Evolutionary conservation across 2,888 invertebrate species (phyloP), one percentile per base, ranked within the genome.

Genomic region (Dorcus parallelipipedus): DNA sequence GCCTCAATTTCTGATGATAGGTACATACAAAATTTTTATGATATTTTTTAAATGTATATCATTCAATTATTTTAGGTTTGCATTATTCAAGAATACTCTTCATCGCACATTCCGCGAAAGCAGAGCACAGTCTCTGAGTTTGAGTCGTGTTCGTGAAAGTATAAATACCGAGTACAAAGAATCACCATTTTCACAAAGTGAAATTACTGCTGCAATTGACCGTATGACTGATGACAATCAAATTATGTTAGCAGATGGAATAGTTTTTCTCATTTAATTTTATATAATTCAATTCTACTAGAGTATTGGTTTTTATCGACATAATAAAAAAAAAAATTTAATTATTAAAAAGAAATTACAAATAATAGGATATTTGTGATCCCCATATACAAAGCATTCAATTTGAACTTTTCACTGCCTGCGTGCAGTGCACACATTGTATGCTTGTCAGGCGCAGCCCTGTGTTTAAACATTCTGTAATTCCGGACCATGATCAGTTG

Each of bases 141-240:
- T 94, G 38, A 74, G 80, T 0, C 84, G 84, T 54, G 83, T 96
- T 52, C 82, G 82, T 7, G 80, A 84, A 8, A 84, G 84, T 72
- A 78, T 95, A 33, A 88, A 88, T 74, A 80, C 83, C 42, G 82
- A 87, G 64, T 84, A 83, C 67, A 72, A 79, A 0, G 79, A 82
- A 58, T 81, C 84, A 52, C 78, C 81, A 0, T 93, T 90, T 75
- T 80, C 82, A 0, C 73, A 81, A 2, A 83, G 78, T 0, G 97
- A 97, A 81, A 81, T 96, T 5, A 78, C 82, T 45, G 88, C 90
- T 0, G 96, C 95, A 2, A 80, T 97, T 9, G 81, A 85, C 9
- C 82, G 83, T 60, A 95, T 97, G 95, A 89, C 90, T 3, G 88
- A 89, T 40, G 93, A 91, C 64, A 97, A 96, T 80, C 93, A 94